Conservation (phyloP, 1,140 invertebrate species). For the Heliconius eleuchia region DNA sequence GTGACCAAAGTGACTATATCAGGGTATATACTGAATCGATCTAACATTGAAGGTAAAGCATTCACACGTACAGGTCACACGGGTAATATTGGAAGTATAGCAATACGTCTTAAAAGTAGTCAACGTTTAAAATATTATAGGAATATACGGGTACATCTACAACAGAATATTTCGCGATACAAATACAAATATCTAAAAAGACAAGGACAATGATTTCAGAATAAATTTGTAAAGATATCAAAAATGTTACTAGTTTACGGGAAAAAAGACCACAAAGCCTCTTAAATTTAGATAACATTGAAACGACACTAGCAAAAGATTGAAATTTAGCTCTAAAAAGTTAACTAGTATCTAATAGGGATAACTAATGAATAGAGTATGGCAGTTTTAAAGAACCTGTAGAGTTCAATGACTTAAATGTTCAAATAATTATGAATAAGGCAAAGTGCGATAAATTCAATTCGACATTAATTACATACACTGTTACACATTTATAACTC, state of each 20-base stretch:
- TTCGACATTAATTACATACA: too few species aligned
- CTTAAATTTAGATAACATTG: constrained; percentile 26
- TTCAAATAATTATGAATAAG: not conserved
- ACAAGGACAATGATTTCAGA: constrained; percentile 52
- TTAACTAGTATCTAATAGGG: constrained; percentile 14
- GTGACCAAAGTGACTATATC: not conserved
- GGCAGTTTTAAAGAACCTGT: constrained; percentile 31
- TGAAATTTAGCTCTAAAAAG: constrained; percentile 5
- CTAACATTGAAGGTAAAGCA: constrained; percentile 15
- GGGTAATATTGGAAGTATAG: constrained; percentile 25
- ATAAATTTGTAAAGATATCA: constrained; percentile 76
- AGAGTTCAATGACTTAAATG: constrained; percentile 5
- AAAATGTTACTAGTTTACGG: constrained; percentile 54
- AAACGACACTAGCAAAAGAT: constrained; percentile 10
- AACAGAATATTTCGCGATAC: constrained; percentile 59
- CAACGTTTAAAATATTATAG: constrained; percentile 71
- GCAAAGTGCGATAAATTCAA: not conserved
- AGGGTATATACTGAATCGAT: constrained; percentile 1
- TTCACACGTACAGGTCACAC: constrained; percentile 20
- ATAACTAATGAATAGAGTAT: constrained; percentile 23
- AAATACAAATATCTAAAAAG: constrained; percentile 60
- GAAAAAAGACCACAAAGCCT: constrained; percentile 37
- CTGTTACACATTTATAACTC: too few species aligned
- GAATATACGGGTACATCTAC: constrained; percentile 43
- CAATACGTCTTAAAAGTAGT: constrained; percentile 72